Evolutionary conservation across 2,113 vertebrate species (phyloP), one percentile per base, ranked within the genome.

Genomic region (Plectropomus leopardus): DNA sequence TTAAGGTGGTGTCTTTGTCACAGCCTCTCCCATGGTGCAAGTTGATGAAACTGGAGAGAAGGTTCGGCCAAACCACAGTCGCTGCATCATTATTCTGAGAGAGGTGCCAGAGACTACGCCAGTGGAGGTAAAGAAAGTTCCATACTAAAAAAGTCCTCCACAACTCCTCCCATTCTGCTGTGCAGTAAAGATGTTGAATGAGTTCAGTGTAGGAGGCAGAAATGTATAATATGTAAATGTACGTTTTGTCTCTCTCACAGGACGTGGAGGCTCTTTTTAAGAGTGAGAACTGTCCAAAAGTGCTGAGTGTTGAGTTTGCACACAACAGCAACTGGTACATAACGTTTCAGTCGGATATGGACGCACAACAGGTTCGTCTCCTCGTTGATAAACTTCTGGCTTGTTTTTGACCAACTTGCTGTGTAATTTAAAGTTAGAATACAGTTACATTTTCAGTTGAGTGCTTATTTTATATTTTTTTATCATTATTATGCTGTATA

Each of bases 321-420:
- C 98, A 99, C 93, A 99, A 99, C 94, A 99, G 97, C 95, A 99
- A 96, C 95, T 99, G 98, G 98, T 99, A 99, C 92, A 95, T 99
- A 80, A 99, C 98, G 80, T 99, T 99, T 95, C 97, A 98, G 92
- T 99, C 98, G 0, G 98, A 99, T 63, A 97, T 97, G 7, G 98
- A 99, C 75, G 98, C 98, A 1, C 97, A 97, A 8, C 96, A 99
- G 97, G 98, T 99, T 80, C 80, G 69, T 26, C 0, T 74, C 5
- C 15, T 32, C n/a, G 61, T 66, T 26, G 6, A 54, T 63, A n/a
- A 65, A 44, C n/a, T 45, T 17, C 11, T 16, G 1, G 21, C 21
- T 23, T 42, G 3, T 15, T 42, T 71, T 72, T 36, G n/a, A 24
- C 14, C 9, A 42, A 21, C 11, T 23, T 44, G 19, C n/a, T 61